These are phyloP conservation scores for Sylvietta virens DNA, from an alignment of 2,113 vertebrate species.

Conservation along the genomic window DNA sequence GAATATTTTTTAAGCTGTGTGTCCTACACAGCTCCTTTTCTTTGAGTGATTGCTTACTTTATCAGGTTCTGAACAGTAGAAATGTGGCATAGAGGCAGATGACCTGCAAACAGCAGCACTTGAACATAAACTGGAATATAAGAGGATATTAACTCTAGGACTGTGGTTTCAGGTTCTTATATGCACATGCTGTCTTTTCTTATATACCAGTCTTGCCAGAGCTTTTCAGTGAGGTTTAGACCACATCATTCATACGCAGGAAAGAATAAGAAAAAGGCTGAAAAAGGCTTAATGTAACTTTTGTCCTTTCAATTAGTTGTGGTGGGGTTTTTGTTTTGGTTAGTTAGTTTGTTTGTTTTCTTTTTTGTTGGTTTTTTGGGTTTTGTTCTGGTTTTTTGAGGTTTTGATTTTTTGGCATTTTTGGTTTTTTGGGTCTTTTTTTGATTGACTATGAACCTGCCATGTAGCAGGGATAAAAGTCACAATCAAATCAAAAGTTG, in stretches of 20 bases:
- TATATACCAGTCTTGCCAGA: neutral
- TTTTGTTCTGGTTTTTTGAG: too few species aligned
- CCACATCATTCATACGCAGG: neutral
- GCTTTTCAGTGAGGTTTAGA: neutral
- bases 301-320: neutral
- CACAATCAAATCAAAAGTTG: neutral
- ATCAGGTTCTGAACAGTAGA: neutral
- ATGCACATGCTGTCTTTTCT: neutral
- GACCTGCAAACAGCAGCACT: neutral
- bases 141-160: neutral
- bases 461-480: neutral
- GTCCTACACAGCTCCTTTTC: neutral
- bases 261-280: neutral
- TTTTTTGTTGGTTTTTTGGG: too few species aligned
- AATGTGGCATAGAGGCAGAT: neutral
- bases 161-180: neutral
- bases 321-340: too few species aligned
- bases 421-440: neutral
- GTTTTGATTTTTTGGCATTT: too few species aligned
- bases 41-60: neutral
- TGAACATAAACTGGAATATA: neutral
- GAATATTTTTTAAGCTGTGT: neutral
- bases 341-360: too few species aligned
- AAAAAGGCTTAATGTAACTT: neutral
- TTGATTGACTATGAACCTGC: neutral